Conservation (phyloP, 2,888 invertebrate genomes). For the Lasioglossum vierecki region DNA sequence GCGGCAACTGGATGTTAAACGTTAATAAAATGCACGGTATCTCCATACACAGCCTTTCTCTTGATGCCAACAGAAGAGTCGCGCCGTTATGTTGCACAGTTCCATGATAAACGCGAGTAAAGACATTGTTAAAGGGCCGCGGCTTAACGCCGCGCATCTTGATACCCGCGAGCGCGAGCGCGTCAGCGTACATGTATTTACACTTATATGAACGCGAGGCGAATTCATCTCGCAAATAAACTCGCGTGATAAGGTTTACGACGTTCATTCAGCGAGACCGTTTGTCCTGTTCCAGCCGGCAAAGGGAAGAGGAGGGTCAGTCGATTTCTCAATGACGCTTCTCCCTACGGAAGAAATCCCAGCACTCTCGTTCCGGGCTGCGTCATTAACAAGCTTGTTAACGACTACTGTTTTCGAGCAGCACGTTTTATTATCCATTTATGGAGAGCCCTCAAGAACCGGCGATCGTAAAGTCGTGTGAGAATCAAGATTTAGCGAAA, state of each 20-base stretch:
- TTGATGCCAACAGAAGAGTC: slow-evolving; percentile 18
- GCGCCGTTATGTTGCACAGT: slow-evolving; percentile 33
- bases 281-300: slow-evolving; percentile 56
- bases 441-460: not conserved
- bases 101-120: slow-evolving; percentile 30
- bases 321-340: slow-evolving; percentile 34
- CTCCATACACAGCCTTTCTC: slow-evolving; percentile 15
- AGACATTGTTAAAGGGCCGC: slow-evolving; percentile 32
- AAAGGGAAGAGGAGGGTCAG: slow-evolving; percentile 25
- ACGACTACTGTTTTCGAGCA: not conserved
- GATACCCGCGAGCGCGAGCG: not conserved
- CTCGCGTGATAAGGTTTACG: slow-evolving; percentile 68
- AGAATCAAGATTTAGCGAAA: not conserved
- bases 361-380: slow-evolving; percentile 24
- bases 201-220: slow-evolving; percentile 34
- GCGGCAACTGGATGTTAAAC: slow-evolving; percentile 8
- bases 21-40: slow-evolving; percentile 47
- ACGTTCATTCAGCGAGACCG: slow-evolving; percentile 44
- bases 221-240: slow-evolving; percentile 56
- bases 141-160: slow-evolving; percentile 34
- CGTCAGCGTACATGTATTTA: slow-evolving; percentile 15
- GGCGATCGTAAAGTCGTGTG: not conserved
- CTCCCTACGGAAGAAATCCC: slow-evolving; percentile 45
- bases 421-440: slow-evolving; percentile 6
- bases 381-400: slow-evolving; percentile 28